These are phyloP conservation scores for Diachasmimorpha longicaudata DNA, from an alignment of 1,140 invertebrate genomes.

Conservation along the genomic window DNA sequence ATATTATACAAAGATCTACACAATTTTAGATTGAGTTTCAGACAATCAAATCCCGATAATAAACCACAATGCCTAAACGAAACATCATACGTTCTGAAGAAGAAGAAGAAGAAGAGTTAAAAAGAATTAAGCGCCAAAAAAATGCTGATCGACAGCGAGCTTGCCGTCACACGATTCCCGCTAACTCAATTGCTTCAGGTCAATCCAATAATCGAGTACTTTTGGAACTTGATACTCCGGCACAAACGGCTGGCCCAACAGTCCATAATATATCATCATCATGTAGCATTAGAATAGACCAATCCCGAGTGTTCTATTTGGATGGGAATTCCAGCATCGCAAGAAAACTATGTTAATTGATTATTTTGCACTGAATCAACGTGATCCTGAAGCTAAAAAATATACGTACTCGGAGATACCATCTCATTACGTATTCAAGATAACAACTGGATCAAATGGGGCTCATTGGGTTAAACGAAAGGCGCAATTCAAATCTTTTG, in stretches of 20 bases:
- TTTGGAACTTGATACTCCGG: too few species aligned
- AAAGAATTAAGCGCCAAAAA: not conserved
- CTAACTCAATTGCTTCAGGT: not conserved
- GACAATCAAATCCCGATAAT: not conserved
- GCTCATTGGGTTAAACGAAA: not conserved
- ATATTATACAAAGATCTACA: not conserved
- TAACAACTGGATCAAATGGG: not conserved
- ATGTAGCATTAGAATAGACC: too few species aligned
- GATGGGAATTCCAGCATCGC: too few species aligned
- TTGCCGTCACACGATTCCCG: not conserved
- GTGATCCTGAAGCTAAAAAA: slow-evolving; percentile 8
- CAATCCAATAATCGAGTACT: not conserved
- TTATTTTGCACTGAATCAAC: slow-evolving; percentile 4
- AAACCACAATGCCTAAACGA: not conserved
- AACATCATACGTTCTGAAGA: not conserved
- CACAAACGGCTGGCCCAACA: too few species aligned
- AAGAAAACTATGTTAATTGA: slow-evolving; percentile 11
- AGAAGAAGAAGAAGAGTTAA: not conserved
- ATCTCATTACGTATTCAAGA: slow-evolving; percentile 15
- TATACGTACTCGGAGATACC: slow-evolving; percentile 5
- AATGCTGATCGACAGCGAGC: not conserved
- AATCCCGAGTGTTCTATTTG: too few species aligned
- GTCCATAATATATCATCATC: too few species aligned
- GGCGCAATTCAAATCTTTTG: not conserved
- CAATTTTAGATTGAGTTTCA: not conserved